Conservation (phyloP, 1,140 invertebrate genomes). For the Drosophila nikananu region DNA sequence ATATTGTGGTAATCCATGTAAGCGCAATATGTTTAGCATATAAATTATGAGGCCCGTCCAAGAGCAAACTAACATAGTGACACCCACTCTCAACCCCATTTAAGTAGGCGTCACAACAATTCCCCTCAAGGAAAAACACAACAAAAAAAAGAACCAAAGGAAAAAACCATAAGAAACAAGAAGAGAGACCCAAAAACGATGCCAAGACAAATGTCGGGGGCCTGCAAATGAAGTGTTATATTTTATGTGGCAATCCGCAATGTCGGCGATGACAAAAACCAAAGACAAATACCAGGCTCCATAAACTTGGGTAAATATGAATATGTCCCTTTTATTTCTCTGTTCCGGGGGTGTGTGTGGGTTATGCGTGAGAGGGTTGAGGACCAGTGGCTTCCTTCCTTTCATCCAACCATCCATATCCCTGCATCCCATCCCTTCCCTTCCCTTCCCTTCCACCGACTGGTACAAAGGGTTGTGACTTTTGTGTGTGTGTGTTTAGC, state of each 20-base stretch:
- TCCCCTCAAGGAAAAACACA: slow-evolving; percentile 39
- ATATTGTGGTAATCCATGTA: slow-evolving; percentile 72
- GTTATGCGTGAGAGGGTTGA: slow-evolving; percentile 16
- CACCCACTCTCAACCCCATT: slow-evolving; percentile 15
- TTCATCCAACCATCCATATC: background rate
- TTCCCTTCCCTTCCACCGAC: background rate
- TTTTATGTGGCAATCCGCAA: slow-evolving; percentile 75
- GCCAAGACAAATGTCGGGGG: slow-evolving; percentile 21
- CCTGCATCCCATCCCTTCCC: background rate
- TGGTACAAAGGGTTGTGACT: slow-evolving; percentile 77
- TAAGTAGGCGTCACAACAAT: slow-evolving; percentile 64
- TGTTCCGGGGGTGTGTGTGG: background rate
- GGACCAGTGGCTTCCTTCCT: slow-evolving; percentile 26
- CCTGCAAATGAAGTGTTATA: slow-evolving; percentile 80
- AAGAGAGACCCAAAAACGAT: slow-evolving; percentile 9
- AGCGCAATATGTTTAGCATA: slow-evolving; percentile 80
- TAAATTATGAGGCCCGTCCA: slow-evolving; percentile 70
- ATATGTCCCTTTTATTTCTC: slow-evolving; percentile 50
- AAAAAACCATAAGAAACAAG: background rate
- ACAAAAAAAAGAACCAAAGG: slow-evolving; percentile 19
- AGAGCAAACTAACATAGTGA: slow-evolving; percentile 18
- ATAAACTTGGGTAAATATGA: slow-evolving; percentile 82
- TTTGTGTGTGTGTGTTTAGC: slow-evolving; percentile 71
- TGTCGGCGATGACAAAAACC: slow-evolving; percentile 49
- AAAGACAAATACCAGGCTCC: slow-evolving; percentile 65